These are phyloP conservation scores for Ornithoptera alexandrae DNA, from an alignment of 2,888 invertebrate genomes.

Conservation along the genomic window DNA sequence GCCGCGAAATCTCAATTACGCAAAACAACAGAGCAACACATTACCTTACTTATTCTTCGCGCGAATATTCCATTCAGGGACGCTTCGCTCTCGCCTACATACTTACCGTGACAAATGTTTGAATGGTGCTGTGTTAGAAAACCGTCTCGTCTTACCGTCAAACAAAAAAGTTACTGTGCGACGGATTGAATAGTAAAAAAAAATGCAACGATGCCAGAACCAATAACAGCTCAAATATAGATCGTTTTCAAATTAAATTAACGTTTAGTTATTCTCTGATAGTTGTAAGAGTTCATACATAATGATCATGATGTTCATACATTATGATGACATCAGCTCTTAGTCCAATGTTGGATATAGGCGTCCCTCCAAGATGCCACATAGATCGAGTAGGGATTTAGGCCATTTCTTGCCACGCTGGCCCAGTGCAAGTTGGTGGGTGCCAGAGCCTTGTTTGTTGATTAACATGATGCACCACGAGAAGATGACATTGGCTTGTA, in stretches of 20 bases:
- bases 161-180: conserved; percentile 20
- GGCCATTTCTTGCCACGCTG: too few relatives aligned
- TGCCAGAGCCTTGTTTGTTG: too few relatives aligned
- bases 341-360: too few relatives aligned
- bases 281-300: neutral
- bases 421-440: too few relatives aligned
- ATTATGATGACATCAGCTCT: too few relatives aligned
- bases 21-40: conserved; percentile 48
- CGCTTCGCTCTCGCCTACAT: conserved; percentile 31
- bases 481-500: too few relatives aligned
- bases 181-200: conserved; percentile 28
- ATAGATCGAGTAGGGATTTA: too few relatives aligned
- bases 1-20: conserved; percentile 61
- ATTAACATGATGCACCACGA: too few relatives aligned
- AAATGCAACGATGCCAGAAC: conserved; percentile 30
- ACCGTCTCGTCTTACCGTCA: conserved; percentile 31
- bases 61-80: conserved; percentile 43
- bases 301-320: neutral
- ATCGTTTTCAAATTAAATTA: conserved; percentile 41
- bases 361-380: too few relatives aligned
- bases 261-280: conserved; percentile 28
- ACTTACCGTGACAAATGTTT: conserved; percentile 52
- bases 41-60: conserved; percentile 39
- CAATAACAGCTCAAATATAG: conserved; percentile 28
- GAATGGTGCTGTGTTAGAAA: conserved; percentile 43